A percentile compares a stretch with the other conserved stretches of the same genome.
These are phyloP conservation scores for Mandrillus leucophaeus DNA, from an alignment of 2,113 vertebrate species.

Conservation along the genomic window DNA sequence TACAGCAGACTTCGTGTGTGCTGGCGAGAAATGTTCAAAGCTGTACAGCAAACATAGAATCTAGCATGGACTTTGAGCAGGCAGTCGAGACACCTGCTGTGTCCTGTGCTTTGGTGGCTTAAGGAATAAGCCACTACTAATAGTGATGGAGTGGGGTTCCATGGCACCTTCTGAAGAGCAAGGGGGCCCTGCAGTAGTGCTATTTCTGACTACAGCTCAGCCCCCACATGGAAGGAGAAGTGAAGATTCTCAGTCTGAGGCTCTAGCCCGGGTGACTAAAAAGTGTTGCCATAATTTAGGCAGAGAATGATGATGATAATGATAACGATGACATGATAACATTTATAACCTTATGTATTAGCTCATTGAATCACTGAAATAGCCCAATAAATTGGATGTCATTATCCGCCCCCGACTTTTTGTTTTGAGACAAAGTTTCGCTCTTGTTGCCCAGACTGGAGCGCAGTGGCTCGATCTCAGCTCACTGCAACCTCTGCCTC, in stretches of 20 bases:
- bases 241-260: neutral
- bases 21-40: neutral
- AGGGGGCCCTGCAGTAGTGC: neutral
- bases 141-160: neutral
- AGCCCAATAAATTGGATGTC: too few relatives aligned
- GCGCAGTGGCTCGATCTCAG: too few relatives aligned
- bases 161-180: neutral
- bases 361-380: neutral
- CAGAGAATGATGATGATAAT: neutral
- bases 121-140: neutral
- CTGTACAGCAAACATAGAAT: neutral
- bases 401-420: accelerated
- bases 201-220: neutral
- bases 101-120: neutral
- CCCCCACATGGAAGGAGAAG: too few relatives aligned
- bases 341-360: neutral
- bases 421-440: too few relatives aligned
- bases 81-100: neutral
- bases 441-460: too few relatives aligned
- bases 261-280: neutral
- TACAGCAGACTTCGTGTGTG: neutral
- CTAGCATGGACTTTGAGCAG: neutral
- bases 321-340: too few relatives aligned
- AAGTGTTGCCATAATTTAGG: too few relatives aligned
- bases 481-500: accelerated